phyloP scores from a whole-genome alignment of 2,888 invertebrate species.

The Coelopa pilipes region DNA sequence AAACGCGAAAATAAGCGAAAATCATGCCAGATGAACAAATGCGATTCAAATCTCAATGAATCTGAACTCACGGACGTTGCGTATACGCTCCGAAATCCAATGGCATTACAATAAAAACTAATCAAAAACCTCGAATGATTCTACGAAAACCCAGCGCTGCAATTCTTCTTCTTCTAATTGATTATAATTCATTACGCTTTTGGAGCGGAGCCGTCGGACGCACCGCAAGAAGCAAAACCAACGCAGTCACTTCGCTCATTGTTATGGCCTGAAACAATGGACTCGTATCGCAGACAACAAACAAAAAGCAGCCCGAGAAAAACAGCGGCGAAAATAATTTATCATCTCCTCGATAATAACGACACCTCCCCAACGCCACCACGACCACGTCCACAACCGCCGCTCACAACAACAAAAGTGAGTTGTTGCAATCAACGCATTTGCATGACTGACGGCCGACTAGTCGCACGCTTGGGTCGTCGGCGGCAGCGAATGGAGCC shows the following conservation, averaged over 20 bases:
- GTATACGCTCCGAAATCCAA: conserved; percentile 8
- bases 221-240: not conserved
- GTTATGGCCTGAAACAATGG: conserved; percentile 25
- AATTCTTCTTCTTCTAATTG: conserved; percentile 14
- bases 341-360: conserved; percentile 23
- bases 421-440: conserved; percentile 26
- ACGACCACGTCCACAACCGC: too few relatives aligned
- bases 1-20: not conserved
- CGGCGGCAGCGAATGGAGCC: conserved; percentile 15
- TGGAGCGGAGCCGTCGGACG: not conserved
- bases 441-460: conserved; percentile 21
- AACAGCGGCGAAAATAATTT: conserved; percentile 17
- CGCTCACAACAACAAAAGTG: not conserved
- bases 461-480: conserved; percentile 23
- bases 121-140: not conserved
- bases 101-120: not conserved
- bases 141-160: not conserved
- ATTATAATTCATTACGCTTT: conserved; percentile 17
- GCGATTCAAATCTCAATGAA: not conserved
- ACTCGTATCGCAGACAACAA: not conserved
- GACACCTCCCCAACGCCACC: not conserved
- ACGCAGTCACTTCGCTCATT: conserved; percentile 5
- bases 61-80: conserved; percentile 16
- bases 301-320: not conserved
- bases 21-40: conserved; percentile 19